Percentiles rank a stretch among this genome's conserved stretches.
Conservation (phyloP, 2,113 vertebrate genomes). For the Isichthys henryi region DNA sequence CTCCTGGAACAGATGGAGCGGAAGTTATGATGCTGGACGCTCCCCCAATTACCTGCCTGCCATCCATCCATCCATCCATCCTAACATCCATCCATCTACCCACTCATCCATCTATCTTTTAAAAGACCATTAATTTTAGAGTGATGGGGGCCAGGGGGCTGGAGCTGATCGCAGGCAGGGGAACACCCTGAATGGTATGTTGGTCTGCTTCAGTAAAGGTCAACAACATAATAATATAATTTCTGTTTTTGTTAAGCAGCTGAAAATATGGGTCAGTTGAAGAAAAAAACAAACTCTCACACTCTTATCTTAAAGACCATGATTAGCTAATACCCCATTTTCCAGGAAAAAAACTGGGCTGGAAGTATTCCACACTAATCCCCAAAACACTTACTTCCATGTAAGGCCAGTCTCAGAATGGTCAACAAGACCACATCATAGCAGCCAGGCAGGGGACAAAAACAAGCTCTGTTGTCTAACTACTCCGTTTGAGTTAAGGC, state of each 20-base stretch:
- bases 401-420: slow-evolving; percentile 39
- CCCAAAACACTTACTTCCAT: slow-evolving; percentile 24
- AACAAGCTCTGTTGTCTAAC: neutral
- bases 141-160: neutral
- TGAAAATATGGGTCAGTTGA: neutral
- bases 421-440: slow-evolving; percentile 39
- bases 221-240: neutral
- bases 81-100: neutral
- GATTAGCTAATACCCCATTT: slow-evolving; percentile 29
- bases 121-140: neutral
- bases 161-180: neutral
- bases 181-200: neutral
- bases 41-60: neutral
- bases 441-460: slow-evolving; percentile 21
- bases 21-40: neutral
- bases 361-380: slow-evolving; percentile 29
- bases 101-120: neutral
- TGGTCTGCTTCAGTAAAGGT: neutral
- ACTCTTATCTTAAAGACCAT: neutral
- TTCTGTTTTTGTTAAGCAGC: neutral
- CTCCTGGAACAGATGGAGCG: slow-evolving; percentile 45
- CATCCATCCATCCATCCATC: neutral
- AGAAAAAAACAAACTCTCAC: neutral
- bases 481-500: slow-evolving; percentile 25
- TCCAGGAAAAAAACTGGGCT: slow-evolving; percentile 47